Conservation (phyloP, 1,140 invertebrate genomes). For the Mya arenaria region DNA sequence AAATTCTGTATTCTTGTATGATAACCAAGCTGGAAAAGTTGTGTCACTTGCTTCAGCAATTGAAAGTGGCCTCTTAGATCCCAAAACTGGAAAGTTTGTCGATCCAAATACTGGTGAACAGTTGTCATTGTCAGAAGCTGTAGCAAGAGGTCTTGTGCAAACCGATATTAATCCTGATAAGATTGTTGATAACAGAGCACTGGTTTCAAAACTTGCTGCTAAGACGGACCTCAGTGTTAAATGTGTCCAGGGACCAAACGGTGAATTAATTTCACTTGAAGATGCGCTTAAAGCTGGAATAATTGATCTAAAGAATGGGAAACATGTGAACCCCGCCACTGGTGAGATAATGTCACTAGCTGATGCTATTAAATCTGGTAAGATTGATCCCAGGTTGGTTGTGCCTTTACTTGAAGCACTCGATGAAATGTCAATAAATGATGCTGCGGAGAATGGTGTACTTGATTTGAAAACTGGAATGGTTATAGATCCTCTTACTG, state of each 20-base stretch:
- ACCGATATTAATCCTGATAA: conserved; percentile 68
- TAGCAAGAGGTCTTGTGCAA: conserved; percentile 62
- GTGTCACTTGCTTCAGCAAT: conserved; percentile 71
- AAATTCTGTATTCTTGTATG: conserved; percentile 81
- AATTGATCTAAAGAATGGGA: conserved; percentile 68
- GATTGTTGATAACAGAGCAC: conserved; percentile 66
- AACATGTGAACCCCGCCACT: conserved; percentile 62
- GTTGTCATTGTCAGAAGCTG: conserved; percentile 72
- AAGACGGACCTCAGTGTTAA: conserved; percentile 67
- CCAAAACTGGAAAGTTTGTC: conserved; percentile 69
- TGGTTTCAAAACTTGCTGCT: conserved; percentile 63
- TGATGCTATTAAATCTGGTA: conserved; percentile 68
- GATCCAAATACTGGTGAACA: conserved; percentile 68
- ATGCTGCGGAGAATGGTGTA: conserved; percentile 88
- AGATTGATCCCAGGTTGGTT: conserved; percentile 80
- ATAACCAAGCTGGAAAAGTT: conserved; percentile 67
- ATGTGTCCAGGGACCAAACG: conserved; percentile 61
- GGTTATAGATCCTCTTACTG: conserved; percentile 62
- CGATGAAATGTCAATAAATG: conserved; percentile 83
- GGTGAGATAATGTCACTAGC: conserved; percentile 64
- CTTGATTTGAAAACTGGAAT: conserved; percentile 81
- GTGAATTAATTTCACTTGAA: conserved; percentile 66
- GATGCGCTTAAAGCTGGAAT: conserved; percentile 73
- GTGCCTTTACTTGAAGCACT: conserved; percentile 85
- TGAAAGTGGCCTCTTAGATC: conserved; percentile 70